A percentile compares a stretch with the other conserved stretches of the same genome.
Evolutionary conservation across 1,140 invertebrate species (phyloP).

Genomic region (Lepidurus couesii): DNA sequence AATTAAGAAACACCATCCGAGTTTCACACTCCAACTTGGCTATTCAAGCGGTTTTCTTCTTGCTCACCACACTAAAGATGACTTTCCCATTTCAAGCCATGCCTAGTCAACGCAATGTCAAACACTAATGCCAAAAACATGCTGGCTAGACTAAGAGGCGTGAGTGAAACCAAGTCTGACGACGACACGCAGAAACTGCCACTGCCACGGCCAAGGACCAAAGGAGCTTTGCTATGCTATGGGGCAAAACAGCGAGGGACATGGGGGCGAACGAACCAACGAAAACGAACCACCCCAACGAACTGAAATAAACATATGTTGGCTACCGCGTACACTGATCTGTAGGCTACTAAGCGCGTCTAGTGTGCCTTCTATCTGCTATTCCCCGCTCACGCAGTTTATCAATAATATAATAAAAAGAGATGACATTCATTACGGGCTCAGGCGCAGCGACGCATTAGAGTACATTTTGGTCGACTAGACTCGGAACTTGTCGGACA

Average conservation of each 20-base stretch:
- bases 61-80: neutral
- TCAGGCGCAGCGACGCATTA: too few relatives aligned
- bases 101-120: neutral
- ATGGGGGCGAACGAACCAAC: conserved; percentile 6
- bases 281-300: neutral
- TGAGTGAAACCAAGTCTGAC: neutral
- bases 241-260: neutral
- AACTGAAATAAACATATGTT: neutral
- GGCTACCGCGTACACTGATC: neutral
- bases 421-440: too few relatives aligned
- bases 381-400: too few relatives aligned
- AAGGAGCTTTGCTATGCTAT: neutral
- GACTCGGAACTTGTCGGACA: too few relatives aligned
- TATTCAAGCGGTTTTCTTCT: neutral
- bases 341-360: too few relatives aligned
- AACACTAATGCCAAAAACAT: neutral
- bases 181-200: neutral
- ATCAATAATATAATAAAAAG: too few relatives aligned
- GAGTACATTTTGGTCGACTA: too few relatives aligned
- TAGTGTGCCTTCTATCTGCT: too few relatives aligned
- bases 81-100: neutral
- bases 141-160: neutral
- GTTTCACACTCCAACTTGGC: neutral
- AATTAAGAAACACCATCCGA: neutral
- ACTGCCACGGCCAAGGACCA: conserved; percentile 10